Evolutionary conservation across 2,797 vertebrate genomes (phyloP), one percentile per base, ranked within the genome.

Genomic region (Macroramphosus scolopax): DNA sequence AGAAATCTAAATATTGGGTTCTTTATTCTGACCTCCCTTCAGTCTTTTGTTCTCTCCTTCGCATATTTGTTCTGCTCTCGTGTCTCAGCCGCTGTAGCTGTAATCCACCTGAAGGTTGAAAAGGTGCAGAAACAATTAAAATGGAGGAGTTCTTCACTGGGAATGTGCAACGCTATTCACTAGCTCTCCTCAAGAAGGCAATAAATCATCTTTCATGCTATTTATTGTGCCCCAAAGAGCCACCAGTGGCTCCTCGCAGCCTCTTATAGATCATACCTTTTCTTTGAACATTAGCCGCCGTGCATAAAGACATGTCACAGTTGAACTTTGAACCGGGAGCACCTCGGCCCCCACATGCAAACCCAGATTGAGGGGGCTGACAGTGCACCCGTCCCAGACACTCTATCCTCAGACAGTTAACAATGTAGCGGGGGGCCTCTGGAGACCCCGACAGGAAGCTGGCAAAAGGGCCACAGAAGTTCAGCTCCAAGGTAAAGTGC

Each of bases 401-500:
- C 79, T 72, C 86, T 79, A 83, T 81, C 81, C 84, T 88, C 78
- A 58, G 71, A 84, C 88, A 88, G 85, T 91, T 88, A 87, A 89
- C 83, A 78, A 63, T 76, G 82, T 73, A 84, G 83, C 37, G 66
- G 80, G 83, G n/a, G n/a, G 69, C 89, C 88, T 84, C 80, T 53
- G 68, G 61, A 88, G 89, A 90, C 81, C 67, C 45, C 74, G 88
- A 92, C 92, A 93, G 92, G 93, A 96, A 94, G 90, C 87, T 69
- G 78, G 83, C 89, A 89, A 78, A 78, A 87, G 78, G 86, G 86
- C 86, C 83, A 82, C 84, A 92, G 87, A 92, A 94, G 92, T 91
- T 91, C 84, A 92, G 87, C 89, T 88, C 88, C 90, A 85, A 92
- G 92, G 89, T 89, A 89, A 88, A 91, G 91, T 92, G 91, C 90